Conservation (phyloP, 1,140 invertebrate genomes). For the Drosophila melanica region DNA sequence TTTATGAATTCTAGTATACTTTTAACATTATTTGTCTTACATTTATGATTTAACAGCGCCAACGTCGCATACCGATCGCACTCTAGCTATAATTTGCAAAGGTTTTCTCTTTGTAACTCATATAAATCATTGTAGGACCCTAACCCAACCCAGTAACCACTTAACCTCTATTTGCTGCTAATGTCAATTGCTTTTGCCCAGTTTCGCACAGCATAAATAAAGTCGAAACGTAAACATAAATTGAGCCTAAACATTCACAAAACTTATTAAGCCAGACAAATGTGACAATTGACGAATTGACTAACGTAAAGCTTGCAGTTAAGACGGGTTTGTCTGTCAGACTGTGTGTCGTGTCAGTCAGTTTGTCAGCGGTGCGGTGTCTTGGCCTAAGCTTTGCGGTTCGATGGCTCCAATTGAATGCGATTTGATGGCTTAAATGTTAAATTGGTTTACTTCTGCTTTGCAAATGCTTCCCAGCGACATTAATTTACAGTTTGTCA, state of each 20-base stretch:
- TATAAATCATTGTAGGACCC: conserved; percentile 17
- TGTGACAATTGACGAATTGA: conserved; percentile 50
- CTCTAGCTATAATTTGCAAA: neutral
- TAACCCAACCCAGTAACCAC: conserved; percentile 39
- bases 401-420: conserved; percentile 27
- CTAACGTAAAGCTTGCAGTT: conserved; percentile 7
- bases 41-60: too few relatives aligned
- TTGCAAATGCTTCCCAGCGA: conserved; percentile 37
- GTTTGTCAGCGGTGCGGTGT: neutral
- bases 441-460: conserved; percentile 43
- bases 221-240: conserved; percentile 37
- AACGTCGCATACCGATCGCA: too few relatives aligned
- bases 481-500: conserved; percentile 50
- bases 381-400: conserved; percentile 25
- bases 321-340: neutral
- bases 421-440: conserved; percentile 41
- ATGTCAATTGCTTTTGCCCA: conserved; percentile 17
- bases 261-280: conserved; percentile 44
- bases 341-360: conserved; percentile 3
- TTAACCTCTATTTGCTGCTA: conserved; percentile 37
- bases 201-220: conserved; percentile 24
- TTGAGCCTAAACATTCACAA: conserved; percentile 39
- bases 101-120: neutral
- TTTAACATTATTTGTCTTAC: too few relatives aligned
- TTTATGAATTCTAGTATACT: neutral